Evolutionary conservation across 2,888 invertebrate species (phyloP).

Genomic region (Tineola bisselliella): DNA sequence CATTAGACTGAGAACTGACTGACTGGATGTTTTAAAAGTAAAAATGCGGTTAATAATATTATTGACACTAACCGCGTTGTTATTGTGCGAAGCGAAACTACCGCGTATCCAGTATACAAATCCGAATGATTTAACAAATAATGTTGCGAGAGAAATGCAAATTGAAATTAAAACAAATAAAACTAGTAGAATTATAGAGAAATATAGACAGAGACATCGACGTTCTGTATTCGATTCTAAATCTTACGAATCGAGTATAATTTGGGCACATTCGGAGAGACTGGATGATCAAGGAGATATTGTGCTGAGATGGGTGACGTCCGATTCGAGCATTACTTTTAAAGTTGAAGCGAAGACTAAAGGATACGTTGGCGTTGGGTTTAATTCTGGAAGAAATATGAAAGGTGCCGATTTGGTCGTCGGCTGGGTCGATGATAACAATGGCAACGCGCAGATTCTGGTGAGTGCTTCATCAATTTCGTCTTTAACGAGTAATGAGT

Average conservation of each 20-base stretch:
- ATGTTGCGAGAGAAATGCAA: conserved; percentile 37
- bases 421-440: conserved; percentile 85
- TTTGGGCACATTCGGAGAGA: conserved; percentile 70
- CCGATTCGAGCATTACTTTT: conserved; percentile 82
- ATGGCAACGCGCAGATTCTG: conserved; percentile 77
- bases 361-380: conserved; percentile 89
- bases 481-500: no score
- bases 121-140: conserved; percentile 40
- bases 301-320: conserved; percentile 76
- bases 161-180: conserved; percentile 43
- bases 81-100: conserved; percentile 54
- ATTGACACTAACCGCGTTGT: conserved; percentile 42
- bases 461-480: conserved; percentile 62
- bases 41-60: conserved; percentile 50
- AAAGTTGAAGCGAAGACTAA: conserved; percentile 83
- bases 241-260: conserved; percentile 50
- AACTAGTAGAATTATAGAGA: conserved; percentile 47
- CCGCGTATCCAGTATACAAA: conserved; percentile 38
- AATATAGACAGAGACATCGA: conserved; percentile 43
- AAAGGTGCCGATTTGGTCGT: conserved; percentile 87
- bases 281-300: conserved; percentile 64
- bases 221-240: conserved; percentile 56
- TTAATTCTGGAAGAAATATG: conserved; percentile 82
- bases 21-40: conserved; percentile 15
- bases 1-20: neutral